Evolutionary conservation across 2,113 vertebrate species (phyloP).

Genomic region (Synodontis membranacea): DNA sequence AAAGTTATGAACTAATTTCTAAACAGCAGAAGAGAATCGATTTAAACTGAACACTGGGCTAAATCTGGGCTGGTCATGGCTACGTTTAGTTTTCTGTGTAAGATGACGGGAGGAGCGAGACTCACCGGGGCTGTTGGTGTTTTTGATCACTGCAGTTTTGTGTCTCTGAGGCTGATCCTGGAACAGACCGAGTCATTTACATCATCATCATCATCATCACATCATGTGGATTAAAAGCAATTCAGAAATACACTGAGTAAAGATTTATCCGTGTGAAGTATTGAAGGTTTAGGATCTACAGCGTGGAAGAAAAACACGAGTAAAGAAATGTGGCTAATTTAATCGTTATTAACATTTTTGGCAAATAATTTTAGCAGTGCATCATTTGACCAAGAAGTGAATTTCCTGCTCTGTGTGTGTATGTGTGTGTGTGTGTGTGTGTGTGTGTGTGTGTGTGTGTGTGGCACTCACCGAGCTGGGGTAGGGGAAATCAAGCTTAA

Average conservation of each 20-base stretch:
- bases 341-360: neutral
- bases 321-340: neutral
- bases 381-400: no score
- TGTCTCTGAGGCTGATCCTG: conserved; percentile 93
- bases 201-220: neutral
- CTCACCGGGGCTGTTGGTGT: conserved; percentile 91
- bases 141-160: conserved; percentile 91
- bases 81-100: neutral
- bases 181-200: neutral
- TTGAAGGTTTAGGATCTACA: neutral
- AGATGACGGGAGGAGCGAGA: neutral
- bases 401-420: neutral
- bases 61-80: neutral
- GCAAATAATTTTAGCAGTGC: neutral
- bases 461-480: conserved; percentile 83
- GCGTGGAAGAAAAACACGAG: neutral
- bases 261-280: neutral
- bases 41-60: neutral
- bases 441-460: no score
- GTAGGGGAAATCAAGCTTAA: conserved; percentile 95
- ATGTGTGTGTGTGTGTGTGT: neutral
- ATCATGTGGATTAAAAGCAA: neutral
- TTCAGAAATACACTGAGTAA: neutral
- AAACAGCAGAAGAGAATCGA: neutral
- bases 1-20: neutral